Evolutionary conservation across 2,797 vertebrate genomes (phyloP), one percentile per base, ranked within the genome.

Genomic region (Eulemur rubriventer): DNA sequence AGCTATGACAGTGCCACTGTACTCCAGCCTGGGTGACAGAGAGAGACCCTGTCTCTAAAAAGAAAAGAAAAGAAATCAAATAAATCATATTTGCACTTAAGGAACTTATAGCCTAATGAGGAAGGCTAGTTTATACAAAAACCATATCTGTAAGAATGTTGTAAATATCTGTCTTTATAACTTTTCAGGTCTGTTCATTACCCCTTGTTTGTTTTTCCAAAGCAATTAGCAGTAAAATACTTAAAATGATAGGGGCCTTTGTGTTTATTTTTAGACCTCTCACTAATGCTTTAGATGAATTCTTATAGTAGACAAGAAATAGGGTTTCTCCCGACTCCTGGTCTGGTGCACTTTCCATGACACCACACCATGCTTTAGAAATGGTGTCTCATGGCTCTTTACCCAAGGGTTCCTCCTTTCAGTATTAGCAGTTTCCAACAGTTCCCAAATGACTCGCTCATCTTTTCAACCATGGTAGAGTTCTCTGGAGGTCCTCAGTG

Each of bases 21-120:
- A 59, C 26, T 59, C 24, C 57, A 28, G 57, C 57, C 10, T 59
- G 57, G 24, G 57, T 59, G 24, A 59, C 57, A 59, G 57, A 59
- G 24, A 59, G 24, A 59, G 24, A 59, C 24, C 33, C 33, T 65
- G 16, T n/a, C 63, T 65, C 33, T 65, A n/a, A 65, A 65, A n/a
- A 18, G 30, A 65, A 65, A 18, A 17, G 33, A 65, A 63, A 63
- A 26, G 33, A 83, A 86, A 79, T 26, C 22, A 76, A 65, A 72
- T 48, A 84, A 90, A 82, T 76, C 30, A 84, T 82, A 92, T 52
- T 28, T 95, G 24, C 52, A 81, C 28, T 90, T 43, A 79, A 73
- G 38, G 17, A 97, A 85, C 1, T n/a, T 78, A 85, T 0, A 86
- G 55, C 38, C 61, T 88, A 89, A 55, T 33, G 46, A 96, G 50